These are phyloP conservation scores for Gambusia affinis DNA, from an alignment of 2,113 vertebrate species.

Conservation along the genomic window DNA sequence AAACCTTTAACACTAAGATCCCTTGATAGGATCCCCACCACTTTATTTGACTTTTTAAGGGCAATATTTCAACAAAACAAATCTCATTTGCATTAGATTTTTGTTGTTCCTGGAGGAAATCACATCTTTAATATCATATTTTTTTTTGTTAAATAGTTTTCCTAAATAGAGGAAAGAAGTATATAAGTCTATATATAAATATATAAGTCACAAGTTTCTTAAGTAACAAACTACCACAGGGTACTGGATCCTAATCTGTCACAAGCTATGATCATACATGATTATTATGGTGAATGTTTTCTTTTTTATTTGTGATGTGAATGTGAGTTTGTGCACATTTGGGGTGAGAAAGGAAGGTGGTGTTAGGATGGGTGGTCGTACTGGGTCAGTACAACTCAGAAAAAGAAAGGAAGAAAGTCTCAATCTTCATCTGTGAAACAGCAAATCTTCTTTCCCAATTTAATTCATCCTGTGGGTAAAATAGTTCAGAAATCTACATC, in stretches of 20 bases:
- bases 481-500: not conserved
- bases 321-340: slow-evolving; percentile 2
- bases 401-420: not conserved
- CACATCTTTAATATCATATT: slow-evolving; percentile 90
- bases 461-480: not conserved
- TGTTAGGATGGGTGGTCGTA: not conserved
- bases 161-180: slow-evolving; percentile 79
- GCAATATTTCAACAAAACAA: slow-evolving; percentile 56
- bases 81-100: slow-evolving; percentile 10
- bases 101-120: slow-evolving; percentile 81
- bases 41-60: slow-evolving; percentile 67
- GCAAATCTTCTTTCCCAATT: too few species aligned
- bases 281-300: too few species aligned
- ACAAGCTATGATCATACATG: slow-evolving; percentile 81
- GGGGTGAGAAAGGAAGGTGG: slow-evolving; percentile 3
- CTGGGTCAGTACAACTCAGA: too few species aligned
- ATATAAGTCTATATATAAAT: slow-evolving; percentile 56
- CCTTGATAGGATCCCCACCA: slow-evolving; percentile 86
- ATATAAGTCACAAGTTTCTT: slow-evolving; percentile 80
- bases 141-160: slow-evolving; percentile 90
- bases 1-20: slow-evolving; percentile 76
- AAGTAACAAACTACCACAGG: slow-evolving; percentile 89
- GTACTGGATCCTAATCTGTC: slow-evolving; percentile 90
- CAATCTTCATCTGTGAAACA: not conserved
- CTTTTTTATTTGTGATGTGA: not conserved